Evolutionary conservation across 2,888 invertebrate genomes (phyloP).

Genomic region (Autographa gamma): DNA sequence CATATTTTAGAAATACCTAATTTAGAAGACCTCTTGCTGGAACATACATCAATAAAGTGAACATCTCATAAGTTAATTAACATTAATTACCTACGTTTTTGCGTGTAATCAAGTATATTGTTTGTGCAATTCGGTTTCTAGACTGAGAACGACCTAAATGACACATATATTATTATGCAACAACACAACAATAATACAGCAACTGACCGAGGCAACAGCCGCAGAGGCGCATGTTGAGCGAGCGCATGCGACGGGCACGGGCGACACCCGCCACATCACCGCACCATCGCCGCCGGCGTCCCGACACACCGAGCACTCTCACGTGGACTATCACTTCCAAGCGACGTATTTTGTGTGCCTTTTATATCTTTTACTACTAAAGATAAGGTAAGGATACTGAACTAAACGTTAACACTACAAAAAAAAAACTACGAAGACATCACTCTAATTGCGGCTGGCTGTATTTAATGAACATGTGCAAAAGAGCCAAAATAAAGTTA

Average conservation of each 20-base stretch:
- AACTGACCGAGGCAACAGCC: constrained; percentile 86
- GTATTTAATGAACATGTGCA: constrained; percentile 36
- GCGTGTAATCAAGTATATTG: neutral
- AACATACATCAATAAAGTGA: neutral
- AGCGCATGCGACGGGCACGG: constrained; percentile 77
- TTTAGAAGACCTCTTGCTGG: neutral
- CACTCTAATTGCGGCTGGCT: constrained; percentile 30
- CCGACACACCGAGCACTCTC: constrained; percentile 73
- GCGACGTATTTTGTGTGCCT: constrained; percentile 75
- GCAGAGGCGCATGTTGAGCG: constrained; percentile 85
- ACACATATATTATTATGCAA: constrained; percentile 29
- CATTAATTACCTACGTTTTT: neutral
- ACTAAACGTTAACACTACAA: constrained; percentile 38
- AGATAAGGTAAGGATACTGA: constrained; percentile 28
- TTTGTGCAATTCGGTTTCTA: constrained; percentile 22
- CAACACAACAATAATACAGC: constrained; percentile 42
- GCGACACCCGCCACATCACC: constrained; percentile 75
- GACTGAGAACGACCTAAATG: constrained; percentile 36
- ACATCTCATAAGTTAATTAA: neutral
- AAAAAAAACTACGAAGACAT: too few species aligned
- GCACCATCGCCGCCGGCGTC: constrained; percentile 71
- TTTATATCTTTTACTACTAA: constrained; percentile 41
- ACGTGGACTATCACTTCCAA: constrained; percentile 80
- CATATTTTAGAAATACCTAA: neutral
- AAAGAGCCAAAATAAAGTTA: constrained; percentile 59